phyloP scores from a whole-genome alignment of 2,113 vertebrate genomes.

The Dipodomys ordii region DNA sequence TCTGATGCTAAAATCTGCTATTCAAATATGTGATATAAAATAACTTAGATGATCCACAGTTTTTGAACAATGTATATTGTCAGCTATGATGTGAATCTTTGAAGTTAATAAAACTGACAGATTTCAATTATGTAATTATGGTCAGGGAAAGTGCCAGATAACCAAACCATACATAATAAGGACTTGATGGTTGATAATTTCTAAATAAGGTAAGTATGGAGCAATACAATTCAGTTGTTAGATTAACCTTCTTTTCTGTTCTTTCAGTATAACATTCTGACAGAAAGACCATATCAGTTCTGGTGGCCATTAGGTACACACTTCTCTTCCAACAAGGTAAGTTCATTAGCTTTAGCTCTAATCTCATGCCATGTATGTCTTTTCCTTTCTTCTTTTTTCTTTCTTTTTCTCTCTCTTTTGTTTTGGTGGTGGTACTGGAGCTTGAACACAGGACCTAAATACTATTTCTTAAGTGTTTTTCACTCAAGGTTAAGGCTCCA shows the following conservation, averaged over 20 bases:
- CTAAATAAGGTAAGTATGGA: neutral
- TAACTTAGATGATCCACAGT: neutral
- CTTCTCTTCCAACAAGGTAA: neutral
- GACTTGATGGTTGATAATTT: neutral
- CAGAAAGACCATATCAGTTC: neutral
- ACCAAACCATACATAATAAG: conserved; percentile 2
- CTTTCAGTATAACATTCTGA: neutral
- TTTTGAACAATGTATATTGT: neutral
- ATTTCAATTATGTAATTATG: neutral
- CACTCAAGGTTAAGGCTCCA: too few relatives aligned
- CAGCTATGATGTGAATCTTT: conserved; percentile 38
- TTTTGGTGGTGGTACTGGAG: too few relatives aligned
- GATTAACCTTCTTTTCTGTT: neutral
- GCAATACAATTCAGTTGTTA: neutral
- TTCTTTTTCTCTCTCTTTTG: too few relatives aligned
- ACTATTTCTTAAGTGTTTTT: too few relatives aligned
- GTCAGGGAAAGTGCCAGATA: neutral
- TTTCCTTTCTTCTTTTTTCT: neutral
- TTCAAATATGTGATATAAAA: neutral
- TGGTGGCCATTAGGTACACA: neutral
- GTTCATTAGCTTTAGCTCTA: too few relatives aligned
- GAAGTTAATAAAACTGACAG: neutral
- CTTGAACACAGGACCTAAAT: too few relatives aligned
- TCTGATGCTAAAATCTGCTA: conserved; percentile 17
- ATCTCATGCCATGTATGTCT: neutral